A percentile compares a stretch with the other conserved stretches of the same genome.
phyloP scores from a whole-genome alignment of 2,888 invertebrate species.

The Diloba caeruleocephala region DNA sequence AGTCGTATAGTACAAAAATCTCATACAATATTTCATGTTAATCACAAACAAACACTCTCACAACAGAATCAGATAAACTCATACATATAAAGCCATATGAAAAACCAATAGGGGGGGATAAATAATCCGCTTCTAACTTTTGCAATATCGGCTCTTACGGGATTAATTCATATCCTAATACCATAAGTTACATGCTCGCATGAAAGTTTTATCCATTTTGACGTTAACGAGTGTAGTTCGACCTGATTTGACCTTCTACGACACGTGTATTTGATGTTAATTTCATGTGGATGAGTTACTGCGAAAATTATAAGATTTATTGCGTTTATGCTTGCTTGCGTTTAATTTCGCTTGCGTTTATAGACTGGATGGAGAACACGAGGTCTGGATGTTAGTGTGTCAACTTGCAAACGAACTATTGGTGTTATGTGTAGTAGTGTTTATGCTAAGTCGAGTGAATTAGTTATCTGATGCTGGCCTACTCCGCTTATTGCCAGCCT shows the following conservation, averaged over 20 bases:
- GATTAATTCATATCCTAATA: slow-evolving; percentile 71
- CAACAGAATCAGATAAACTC: slow-evolving; percentile 45
- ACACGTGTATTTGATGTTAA: slow-evolving; percentile 43
- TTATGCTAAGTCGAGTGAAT: no score
- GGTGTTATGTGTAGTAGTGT: no score
- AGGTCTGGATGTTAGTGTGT: no score
- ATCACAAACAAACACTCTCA: slow-evolving; percentile 37
- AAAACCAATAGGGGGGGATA: slow-evolving; percentile 61
- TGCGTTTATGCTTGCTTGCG: background rate
- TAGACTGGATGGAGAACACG: no score
- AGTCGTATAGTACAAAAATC: background rate
- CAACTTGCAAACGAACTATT: no score
- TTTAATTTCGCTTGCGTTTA: no score
- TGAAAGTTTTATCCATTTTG: slow-evolving; percentile 68
- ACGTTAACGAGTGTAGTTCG: slow-evolving; percentile 63
- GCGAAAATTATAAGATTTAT: slow-evolving; percentile 1
- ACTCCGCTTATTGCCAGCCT: no score
- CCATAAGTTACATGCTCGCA: slow-evolving; percentile 63
- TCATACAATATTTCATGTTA: slow-evolving; percentile 5
- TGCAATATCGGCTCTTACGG: slow-evolving; percentile 73
- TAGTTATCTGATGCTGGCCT: no score
- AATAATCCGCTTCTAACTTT: slow-evolving; percentile 61
- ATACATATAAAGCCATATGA: slow-evolving; percentile 55
- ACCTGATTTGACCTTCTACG: slow-evolving; percentile 44
- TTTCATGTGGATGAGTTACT: slow-evolving; percentile 30